Percentiles rank a stretch among this genome's conserved stretches.
These are phyloP conservation scores for Pteromalus puparum DNA, from an alignment of 1,140 invertebrate species.

Conservation along the genomic window DNA sequence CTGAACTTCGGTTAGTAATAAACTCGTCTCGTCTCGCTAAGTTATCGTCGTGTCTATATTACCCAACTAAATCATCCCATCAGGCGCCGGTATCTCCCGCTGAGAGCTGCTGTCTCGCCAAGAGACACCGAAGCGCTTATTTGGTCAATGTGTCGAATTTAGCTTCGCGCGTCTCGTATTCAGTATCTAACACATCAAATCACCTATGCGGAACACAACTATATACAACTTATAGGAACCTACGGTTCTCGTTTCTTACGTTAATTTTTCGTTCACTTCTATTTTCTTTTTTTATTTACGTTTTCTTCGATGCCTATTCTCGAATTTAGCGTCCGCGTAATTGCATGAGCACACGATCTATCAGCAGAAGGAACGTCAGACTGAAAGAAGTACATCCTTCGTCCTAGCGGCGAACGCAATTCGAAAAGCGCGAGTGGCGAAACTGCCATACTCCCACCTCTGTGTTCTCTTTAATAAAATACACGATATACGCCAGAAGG, in stretches of 20 bases:
- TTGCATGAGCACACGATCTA: background rate
- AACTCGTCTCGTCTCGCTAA: background rate
- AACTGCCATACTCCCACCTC: background rate
- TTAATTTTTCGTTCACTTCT: background rate
- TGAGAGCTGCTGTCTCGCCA: conserved; percentile 3
- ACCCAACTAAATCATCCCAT: background rate
- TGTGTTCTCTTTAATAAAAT: conserved; percentile 40
- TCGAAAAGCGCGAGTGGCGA: conserved; percentile 13
- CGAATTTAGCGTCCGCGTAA: background rate
- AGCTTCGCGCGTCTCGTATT: background rate
- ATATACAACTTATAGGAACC: conserved; percentile 43
- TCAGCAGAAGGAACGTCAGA: background rate
- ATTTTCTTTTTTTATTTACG: background rate
- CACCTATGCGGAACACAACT: conserved; percentile 44
- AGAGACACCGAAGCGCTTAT: conserved; percentile 9
- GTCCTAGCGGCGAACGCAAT: background rate
- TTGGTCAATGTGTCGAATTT: background rate
- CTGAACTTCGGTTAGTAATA: background rate
- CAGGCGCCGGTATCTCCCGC: conserved; percentile 1
- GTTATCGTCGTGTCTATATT: background rate
- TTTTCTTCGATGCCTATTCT: conserved; percentile 33
- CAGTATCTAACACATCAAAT: conserved; percentile 43
- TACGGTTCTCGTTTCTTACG: conserved; percentile 30
- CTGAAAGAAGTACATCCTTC: background rate
- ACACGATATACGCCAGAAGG: conserved; percentile 11